Base-by-base conservation (phyloP, 2,888 invertebrate genomes). In the Muschampia plurimacula region DNA sequence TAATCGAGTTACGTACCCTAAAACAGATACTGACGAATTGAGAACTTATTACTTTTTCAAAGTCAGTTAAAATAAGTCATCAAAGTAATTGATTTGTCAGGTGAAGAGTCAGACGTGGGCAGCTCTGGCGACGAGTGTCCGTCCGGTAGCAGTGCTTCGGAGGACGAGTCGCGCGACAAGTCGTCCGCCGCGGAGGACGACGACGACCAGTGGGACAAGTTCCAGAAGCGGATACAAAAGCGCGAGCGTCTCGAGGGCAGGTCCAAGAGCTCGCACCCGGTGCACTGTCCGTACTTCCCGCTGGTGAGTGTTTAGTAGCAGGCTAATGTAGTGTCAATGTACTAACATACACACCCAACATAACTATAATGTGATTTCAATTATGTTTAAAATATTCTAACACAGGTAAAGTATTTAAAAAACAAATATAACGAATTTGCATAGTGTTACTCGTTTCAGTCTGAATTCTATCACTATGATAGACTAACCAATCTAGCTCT, bases 201-300 rank as follows among this genome's bases (percentile, higher is more conserved):
- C 77, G 98, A 98, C 83, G 97, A 97, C 81, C 98, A 99, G 87
- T 99, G 99, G 99, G 98, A 98, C 84, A 97, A 97, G 90, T 97
- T 98, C 91, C 98, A 99, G 90, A 96, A 97, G 82, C 97, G 97
- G 83, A 91, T 98, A 73, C 96, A 97, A 79, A 98, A 98, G 85
- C 95, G 97, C 28, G 99, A 99, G 84, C 97, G 98, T 78, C 93
- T 99, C 57, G 99, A 99, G 89, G 98, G 99, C 7, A 97, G 98
- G 84, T 98, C 98, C 64, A 98, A 98, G 92, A 95, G 97, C 80
- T 99, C 99, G 13, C 99, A 99, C 88, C 95, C 97, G n/a, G 99
- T 99, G 39, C 99, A 99, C 89, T 98, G 98, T 92, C 99, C 99
- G 0, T 97, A 97, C 89, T 99, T 97, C 90, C 99, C 99, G 5